Conservation (phyloP, 2,797 vertebrate species). For the Gobionotothen gibberifrons region DNA sequence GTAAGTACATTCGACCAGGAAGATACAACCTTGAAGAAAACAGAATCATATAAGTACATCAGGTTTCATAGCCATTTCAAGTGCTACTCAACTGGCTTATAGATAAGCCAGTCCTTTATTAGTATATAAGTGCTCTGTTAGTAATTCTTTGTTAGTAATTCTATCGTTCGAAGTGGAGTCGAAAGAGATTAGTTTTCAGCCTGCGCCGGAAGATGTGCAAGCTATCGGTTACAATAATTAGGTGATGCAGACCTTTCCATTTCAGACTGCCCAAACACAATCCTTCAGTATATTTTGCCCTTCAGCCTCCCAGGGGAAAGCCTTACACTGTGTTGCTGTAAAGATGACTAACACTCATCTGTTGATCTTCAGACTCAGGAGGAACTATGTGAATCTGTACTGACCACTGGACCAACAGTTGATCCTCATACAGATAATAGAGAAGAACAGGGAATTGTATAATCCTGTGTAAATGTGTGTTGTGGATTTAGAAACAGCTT, state of each 20-base stretch:
- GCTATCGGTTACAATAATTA: neutral
- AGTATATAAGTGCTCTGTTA: too few relatives aligned
- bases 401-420: conserved; percentile 34
- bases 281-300: neutral
- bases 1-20: too few relatives aligned
- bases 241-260: conserved; percentile 1
- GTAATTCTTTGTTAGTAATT: too few relatives aligned
- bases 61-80: too few relatives aligned
- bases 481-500: conserved; percentile 65
- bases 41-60: too few relatives aligned
- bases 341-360: conserved; percentile 2
- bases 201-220: too few relatives aligned
- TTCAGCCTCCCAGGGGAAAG: conserved; percentile 5
- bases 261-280: neutral
- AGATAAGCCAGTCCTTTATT: too few relatives aligned
- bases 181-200: too few relatives aligned
- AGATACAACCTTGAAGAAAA: too few relatives aligned
- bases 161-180: too few relatives aligned
- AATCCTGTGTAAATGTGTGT: conserved; percentile 71
- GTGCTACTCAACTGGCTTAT: too few relatives aligned
- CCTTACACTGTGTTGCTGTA: neutral
- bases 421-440: conserved; percentile 49
- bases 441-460: conserved; percentile 56
- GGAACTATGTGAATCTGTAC: conserved; percentile 19
- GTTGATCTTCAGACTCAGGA: conserved; percentile 32